Evolutionary conservation across 2,113 vertebrate species (phyloP).

Genomic region (Antigone vipio): DNA sequence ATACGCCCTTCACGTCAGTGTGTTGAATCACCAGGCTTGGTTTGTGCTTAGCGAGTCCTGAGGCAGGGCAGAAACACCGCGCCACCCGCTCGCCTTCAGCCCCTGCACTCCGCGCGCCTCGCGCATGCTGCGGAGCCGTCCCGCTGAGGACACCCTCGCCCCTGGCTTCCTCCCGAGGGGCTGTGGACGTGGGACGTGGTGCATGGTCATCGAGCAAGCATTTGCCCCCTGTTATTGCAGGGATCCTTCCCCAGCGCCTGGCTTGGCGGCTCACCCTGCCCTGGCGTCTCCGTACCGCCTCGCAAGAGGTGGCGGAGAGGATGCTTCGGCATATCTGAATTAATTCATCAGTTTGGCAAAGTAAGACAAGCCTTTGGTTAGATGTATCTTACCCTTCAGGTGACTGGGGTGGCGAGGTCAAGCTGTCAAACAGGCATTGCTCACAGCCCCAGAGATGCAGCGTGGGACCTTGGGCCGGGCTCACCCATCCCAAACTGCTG

Average conservation of each 20-base stretch:
- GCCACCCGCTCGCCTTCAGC: accelerated
- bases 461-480: not conserved
- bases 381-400: not conserved
- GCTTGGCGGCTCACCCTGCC: not conserved
- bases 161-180: accelerated
- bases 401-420: accelerated
- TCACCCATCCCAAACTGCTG: not conserved
- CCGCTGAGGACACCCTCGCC: not conserved
- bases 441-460: not conserved
- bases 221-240: accelerated
- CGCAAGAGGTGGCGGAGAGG: not conserved
- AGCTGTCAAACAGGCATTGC: not conserved
- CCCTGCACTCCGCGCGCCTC: accelerated
- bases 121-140: too few relatives aligned
- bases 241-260: not conserved
- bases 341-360: not conserved
- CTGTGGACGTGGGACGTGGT: accelerated
- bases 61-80: not conserved
- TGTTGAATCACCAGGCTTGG: not conserved
- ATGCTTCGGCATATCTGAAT: not conserved
- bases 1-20: accelerated
- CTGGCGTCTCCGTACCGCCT: accelerated
- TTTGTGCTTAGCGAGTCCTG: not conserved
- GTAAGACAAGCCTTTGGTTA: not conserved
- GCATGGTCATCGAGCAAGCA: not conserved